Conservation (phyloP, 2,888 invertebrate species). For the Hemithea aestivaria region DNA sequence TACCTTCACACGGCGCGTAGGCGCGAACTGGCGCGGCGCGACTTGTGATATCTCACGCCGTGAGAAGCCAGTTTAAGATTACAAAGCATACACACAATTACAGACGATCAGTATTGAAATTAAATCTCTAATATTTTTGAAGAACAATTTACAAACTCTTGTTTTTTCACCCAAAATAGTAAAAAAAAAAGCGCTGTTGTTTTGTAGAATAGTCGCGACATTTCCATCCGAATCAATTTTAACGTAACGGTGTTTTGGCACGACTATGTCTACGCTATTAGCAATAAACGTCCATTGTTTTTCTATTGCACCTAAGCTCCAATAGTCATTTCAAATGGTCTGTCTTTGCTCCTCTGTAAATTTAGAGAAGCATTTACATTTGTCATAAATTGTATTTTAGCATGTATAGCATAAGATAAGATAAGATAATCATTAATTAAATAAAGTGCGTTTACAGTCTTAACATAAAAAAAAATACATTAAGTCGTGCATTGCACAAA, state of each 20-base stretch:
- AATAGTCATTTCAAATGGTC: constrained; percentile 2
- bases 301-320: constrained; percentile 6
- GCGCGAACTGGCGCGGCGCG: no score
- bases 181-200: constrained; percentile 7
- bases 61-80: no score
- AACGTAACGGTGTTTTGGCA: constrained; percentile 8
- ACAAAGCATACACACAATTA: no score
- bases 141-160: constrained; percentile 10
- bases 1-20: no score
- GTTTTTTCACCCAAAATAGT: not conserved
- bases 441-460: no score
- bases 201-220: not conserved
- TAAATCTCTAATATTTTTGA: not conserved
- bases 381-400: no score
- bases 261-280: constrained; percentile 1
- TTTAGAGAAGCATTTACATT: constrained; percentile 1
- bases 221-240: constrained; percentile 3
- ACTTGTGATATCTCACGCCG: no score
- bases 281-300: constrained; percentile 7
- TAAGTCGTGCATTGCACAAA: no score
- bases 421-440: no score
- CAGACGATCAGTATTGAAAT: no score
- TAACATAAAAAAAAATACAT: no score
- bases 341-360: constrained; percentile 3
- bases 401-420: no score